Conservation (phyloP, 2,797 vertebrate genomes). For the Erpetoichthys calabaricus region DNA sequence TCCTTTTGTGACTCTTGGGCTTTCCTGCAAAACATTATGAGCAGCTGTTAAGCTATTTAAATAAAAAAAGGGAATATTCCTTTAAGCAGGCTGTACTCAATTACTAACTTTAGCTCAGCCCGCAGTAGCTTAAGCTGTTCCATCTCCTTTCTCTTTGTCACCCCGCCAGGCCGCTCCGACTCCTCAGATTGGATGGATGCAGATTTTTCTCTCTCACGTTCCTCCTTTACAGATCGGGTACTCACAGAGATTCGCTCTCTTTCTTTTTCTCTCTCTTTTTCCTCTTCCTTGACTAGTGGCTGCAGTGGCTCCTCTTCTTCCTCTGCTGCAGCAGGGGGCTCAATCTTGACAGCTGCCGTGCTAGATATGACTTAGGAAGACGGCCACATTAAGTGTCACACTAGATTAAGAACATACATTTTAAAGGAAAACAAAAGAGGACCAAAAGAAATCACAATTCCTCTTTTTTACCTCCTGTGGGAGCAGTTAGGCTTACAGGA, state of each 20-base stretch:
- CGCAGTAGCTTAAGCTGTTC: slow-evolving; percentile 82
- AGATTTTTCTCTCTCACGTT: slow-evolving; percentile 32
- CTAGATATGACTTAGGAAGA: too few species aligned
- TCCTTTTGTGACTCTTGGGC: slow-evolving; percentile 93
- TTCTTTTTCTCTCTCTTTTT: slow-evolving; percentile 63
- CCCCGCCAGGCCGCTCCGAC: slow-evolving; percentile 36
- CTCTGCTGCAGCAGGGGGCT: slow-evolving; percentile 30
- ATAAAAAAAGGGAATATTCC: not conserved
- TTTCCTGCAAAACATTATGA: slow-evolving; percentile 50
- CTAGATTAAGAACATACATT: too few species aligned
- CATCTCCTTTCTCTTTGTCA: slow-evolving; percentile 81
- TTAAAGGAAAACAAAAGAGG: too few species aligned
- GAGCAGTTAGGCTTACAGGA: too few species aligned
- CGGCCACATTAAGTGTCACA: too few species aligned
- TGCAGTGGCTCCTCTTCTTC: slow-evolving; percentile 50
- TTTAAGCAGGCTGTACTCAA: not conserved
- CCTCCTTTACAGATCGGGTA: slow-evolving; percentile 42
- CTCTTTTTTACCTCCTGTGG: not conserved
- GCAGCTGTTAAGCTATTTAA: not conserved
- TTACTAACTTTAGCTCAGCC: slow-evolving; percentile 76
- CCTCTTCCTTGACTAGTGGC: slow-evolving; percentile 61
- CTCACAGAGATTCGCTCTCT: slow-evolving; percentile 35
- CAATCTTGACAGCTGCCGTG: slow-evolving; percentile 29
- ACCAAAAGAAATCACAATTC: not conserved
- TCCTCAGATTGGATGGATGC: slow-evolving; percentile 42